These are phyloP conservation scores for Hylaea fasciaria DNA, from an alignment of 2,888 invertebrate genomes.

Conservation along the genomic window DNA sequence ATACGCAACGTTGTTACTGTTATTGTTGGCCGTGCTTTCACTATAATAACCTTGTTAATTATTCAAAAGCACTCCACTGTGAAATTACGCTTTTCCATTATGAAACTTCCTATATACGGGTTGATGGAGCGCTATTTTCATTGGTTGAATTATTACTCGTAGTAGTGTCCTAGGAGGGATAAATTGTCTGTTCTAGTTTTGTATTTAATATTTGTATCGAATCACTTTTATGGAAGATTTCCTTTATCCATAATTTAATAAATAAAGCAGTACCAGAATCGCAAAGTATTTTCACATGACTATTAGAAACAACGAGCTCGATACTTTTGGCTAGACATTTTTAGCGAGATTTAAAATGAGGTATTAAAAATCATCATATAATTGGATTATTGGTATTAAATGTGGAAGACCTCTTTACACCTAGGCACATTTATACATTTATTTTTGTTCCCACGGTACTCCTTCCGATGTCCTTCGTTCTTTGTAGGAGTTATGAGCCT, in stretches of 20 bases:
- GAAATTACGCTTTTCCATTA: constrained; percentile 55
- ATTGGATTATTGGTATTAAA: too few relatives aligned
- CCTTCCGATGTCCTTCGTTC: neutral
- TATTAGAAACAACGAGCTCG: too few relatives aligned
- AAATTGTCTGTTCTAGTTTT: neutral
- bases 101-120: constrained; percentile 46
- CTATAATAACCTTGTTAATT: constrained; percentile 62
- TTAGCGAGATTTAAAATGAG: too few relatives aligned
- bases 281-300: too few relatives aligned
- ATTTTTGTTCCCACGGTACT: neutral
- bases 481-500: neutral
- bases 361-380: too few relatives aligned
- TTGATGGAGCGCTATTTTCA: constrained; percentile 37
- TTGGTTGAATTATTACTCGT: constrained; percentile 44
- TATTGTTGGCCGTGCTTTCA: constrained; percentile 54
- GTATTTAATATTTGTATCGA: neutral
- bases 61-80: constrained; percentile 62
- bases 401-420: too few relatives aligned
- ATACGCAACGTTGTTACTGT: constrained; percentile 37
- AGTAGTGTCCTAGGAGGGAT: constrained; percentile 4
- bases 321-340: too few relatives aligned
- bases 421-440: too few relatives aligned
- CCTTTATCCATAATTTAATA: too few relatives aligned
- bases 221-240: neutral
- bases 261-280: too few relatives aligned